Conservation (phyloP, 2,797 vertebrate species). For the Sciurus carolinensis region DNA sequence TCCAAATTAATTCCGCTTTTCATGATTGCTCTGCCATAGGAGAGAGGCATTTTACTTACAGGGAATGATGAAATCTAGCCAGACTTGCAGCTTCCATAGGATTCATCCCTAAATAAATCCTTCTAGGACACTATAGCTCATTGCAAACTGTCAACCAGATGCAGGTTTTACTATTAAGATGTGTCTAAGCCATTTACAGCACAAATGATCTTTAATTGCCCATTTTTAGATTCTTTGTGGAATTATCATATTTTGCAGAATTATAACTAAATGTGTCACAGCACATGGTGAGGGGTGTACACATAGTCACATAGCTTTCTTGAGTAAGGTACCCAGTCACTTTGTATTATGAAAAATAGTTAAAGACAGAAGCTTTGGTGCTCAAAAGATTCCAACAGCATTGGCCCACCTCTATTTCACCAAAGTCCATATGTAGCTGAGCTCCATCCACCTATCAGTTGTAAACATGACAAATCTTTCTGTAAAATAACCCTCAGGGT, state of each 20-base stretch:
- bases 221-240: neutral
- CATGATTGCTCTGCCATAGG: constrained; percentile 57
- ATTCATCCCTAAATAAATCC: neutral
- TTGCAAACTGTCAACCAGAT: neutral
- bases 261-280: neutral
- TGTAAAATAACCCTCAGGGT: neutral
- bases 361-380: neutral
- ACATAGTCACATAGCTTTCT: neutral
- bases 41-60: constrained; percentile 66
- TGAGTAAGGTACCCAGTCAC: accelerated
- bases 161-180: neutral
- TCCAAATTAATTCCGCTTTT: constrained; percentile 82
- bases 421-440: neutral
- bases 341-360: neutral
- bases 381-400: neutral
- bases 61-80: constrained; percentile 37
- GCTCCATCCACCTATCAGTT: neutral
- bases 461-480: neutral
- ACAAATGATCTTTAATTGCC: neutral
- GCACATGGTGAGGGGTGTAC: neutral
- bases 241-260: neutral
- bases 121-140: neutral
- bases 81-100: neutral
- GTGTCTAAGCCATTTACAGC: neutral
- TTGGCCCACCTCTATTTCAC: neutral